Evolutionary conservation across 2,113 vertebrate species (phyloP).

Genomic region (Henicopernis longicauda): DNA sequence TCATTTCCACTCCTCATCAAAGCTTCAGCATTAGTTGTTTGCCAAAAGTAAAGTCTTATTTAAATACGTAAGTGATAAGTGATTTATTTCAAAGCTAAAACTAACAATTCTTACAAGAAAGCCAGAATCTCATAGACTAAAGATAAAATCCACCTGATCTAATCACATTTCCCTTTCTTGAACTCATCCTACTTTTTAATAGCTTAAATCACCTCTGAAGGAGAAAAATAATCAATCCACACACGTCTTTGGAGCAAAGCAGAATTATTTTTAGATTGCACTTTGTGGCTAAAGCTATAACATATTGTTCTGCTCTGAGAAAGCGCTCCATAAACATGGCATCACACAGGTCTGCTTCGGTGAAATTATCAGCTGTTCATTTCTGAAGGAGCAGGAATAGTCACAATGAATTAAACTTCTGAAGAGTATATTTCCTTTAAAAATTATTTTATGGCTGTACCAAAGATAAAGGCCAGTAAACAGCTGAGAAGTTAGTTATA

Average conservation of each 20-base stretch:
- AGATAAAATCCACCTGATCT: not conserved
- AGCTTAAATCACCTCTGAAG: conserved; percentile 28
- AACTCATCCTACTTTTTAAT: not conserved
- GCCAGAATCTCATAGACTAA: not conserved
- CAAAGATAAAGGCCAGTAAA: not conserved
- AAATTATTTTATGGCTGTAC: not conserved
- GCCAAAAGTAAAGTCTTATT: not conserved
- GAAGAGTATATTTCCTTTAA: not conserved
- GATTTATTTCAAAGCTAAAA: not conserved
- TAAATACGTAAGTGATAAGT: not conserved
- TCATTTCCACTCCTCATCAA: not conserved
- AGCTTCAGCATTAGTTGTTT: not conserved
- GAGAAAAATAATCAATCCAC: conserved; percentile 48
- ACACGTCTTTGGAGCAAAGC: not conserved
- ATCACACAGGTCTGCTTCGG: not conserved
- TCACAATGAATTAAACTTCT: not conserved
- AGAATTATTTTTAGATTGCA: conserved; percentile 46
- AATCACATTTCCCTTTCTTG: conserved; percentile 10
- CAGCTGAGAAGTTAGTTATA: not conserved
- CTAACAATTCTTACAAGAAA: not conserved
- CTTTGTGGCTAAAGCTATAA: conserved; percentile 10
- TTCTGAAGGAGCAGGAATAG: not conserved
- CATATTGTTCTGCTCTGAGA: not conserved
- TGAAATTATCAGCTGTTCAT: not conserved
- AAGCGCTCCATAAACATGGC: not conserved